phyloP scores from a whole-genome alignment of 2,888 invertebrate species.

The Lasioglossum figueresi region DNA sequence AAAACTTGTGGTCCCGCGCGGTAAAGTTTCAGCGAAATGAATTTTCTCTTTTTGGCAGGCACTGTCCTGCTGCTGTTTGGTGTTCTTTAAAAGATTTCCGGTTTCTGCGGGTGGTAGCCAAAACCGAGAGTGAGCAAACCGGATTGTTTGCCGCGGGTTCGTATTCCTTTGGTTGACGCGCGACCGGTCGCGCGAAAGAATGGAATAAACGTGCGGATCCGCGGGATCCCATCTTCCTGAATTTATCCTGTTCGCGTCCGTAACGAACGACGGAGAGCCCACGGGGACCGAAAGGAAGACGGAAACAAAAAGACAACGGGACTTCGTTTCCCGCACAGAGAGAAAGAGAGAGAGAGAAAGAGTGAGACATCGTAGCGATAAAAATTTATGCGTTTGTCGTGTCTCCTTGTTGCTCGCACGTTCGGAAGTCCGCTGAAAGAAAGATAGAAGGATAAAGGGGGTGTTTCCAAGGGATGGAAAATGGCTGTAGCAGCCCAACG shows the following conservation, averaged over 20 bases:
- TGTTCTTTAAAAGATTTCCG: not conserved
- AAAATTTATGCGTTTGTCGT: not conserved
- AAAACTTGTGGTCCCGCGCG: too few relatives aligned
- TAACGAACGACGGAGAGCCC: not conserved
- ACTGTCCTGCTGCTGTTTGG: too few relatives aligned
- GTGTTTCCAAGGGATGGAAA: conserved; percentile 20
- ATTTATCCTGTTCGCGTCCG: not conserved
- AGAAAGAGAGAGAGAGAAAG: conserved; percentile 3
- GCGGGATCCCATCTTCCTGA: conserved; percentile 1
- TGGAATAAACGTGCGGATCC: conserved; percentile 14
- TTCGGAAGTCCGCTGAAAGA: not conserved
- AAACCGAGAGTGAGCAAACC: not conserved
- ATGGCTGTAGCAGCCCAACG: conserved; percentile 29
- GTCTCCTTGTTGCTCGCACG: not conserved
- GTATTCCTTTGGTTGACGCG: conserved; percentile 26
- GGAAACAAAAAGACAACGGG: not conserved
- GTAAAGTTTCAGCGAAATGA: too few relatives aligned
- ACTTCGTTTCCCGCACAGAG: not conserved
- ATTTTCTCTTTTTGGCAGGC: too few relatives aligned
- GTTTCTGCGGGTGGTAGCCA: not conserved
- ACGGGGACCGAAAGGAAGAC: not conserved
- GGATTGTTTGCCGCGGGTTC: conserved; percentile 7
- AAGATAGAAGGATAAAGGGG: not conserved
- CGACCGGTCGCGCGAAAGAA: not conserved
- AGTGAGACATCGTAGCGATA: conserved; percentile 17